Base-by-base conservation (phyloP, 2,888 invertebrate species). In the Hoplodrina blanda region DNA sequence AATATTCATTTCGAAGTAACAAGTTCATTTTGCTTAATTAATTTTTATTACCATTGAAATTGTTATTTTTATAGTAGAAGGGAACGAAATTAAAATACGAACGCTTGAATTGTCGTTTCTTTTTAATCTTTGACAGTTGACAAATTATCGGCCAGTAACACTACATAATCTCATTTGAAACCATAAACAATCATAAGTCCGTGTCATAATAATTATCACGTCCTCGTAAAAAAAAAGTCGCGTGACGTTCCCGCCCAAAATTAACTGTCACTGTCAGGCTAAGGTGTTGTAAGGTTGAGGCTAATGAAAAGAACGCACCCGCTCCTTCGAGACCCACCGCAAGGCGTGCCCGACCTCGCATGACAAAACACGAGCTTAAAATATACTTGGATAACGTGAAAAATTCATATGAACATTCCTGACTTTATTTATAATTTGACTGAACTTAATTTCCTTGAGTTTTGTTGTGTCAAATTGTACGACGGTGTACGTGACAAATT, bases 221-320 rank as follows among this genome's bases (percentile, higher is more conserved):
- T 46, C 73, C 46, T 79, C 82, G 76, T 85, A 86, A 90, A 87
- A 74, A 37, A 88, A 88, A 89, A 88, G 19, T 95, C 88, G 95
- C 95, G 95, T 95, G 95, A 92, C 92, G 79, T 89, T 90, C 91
- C 91, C 93, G 92, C 93, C 95, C 91, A 93, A 94, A 93, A 85
- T 89, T 55, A 68, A 71, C 76, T 71, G 71, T 75, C 87, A 92
- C 93, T 93, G 93, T 94, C 94, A 92, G 93, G 89, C 88, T 89
- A 87, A 79, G 79, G 81, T 87, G 72, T 71, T 72, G 78, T 92
- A 94, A 94, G 93, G 93, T 88, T 89, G 89, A 90, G 88, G 89
- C 90, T 95, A 95, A 95, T 95, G 94, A 94, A 95, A 78, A 94
- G 93, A 92, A 91, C 93, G 89, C 92, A 85, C 94, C 95, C 94